Evolutionary conservation across 2,888 invertebrate genomes (phyloP).

Genomic region (Epirrita christyi): DNA sequence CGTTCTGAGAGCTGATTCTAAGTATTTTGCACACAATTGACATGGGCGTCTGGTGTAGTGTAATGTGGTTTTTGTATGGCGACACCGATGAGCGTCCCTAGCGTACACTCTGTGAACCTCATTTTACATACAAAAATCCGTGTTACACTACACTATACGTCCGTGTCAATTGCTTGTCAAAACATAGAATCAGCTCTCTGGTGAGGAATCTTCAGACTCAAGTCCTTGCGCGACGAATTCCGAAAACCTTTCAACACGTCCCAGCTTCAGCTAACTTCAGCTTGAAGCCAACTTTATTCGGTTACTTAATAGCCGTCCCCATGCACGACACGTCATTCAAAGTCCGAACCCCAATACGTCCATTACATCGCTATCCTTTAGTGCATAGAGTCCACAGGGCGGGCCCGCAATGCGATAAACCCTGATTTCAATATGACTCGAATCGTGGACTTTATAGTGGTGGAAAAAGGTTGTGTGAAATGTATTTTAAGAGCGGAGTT

Average conservation of each 20-base stretch:
- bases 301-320: constrained; percentile 10
- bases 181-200: no score
- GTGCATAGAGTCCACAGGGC: constrained; percentile 16
- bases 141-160: no score
- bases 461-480: background rate
- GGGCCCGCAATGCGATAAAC: constrained; percentile 46
- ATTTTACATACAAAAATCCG: no score
- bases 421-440: constrained; percentile 41
- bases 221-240: background rate
- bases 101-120: no score
- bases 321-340: constrained; percentile 19
- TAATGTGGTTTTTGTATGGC: no score
- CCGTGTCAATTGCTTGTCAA: no score
- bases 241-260: background rate
- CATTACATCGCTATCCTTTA: constrained; percentile 14
- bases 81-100: no score
- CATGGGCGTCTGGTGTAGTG: no score
- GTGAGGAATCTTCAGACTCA: no score
- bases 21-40: no score
- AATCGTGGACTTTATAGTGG: constrained; percentile 17
- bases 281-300: constrained; percentile 13
- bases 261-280: background rate
- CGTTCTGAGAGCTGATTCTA: no score
- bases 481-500: no score
- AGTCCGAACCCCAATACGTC: constrained; percentile 26